These are phyloP conservation scores for Periophthalmus modestus DNA, from an alignment of 2,113 vertebrate genomes.

Conservation along the genomic window DNA sequence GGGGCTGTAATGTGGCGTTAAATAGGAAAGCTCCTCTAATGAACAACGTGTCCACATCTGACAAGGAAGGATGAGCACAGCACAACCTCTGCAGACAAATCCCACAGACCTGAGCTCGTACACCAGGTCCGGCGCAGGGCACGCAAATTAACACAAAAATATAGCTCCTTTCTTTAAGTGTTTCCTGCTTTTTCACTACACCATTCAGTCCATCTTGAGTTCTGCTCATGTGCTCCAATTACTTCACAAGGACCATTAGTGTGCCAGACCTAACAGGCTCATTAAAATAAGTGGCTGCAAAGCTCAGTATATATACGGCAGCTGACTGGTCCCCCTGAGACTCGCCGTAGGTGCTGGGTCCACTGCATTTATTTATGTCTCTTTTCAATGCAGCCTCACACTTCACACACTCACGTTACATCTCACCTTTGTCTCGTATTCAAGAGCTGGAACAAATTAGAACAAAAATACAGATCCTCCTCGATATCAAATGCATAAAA, in stretches of 20 bases:
- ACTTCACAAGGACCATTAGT: constrained; percentile 58
- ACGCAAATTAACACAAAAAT: constrained; percentile 25
- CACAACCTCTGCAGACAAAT: constrained; percentile 63
- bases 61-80: constrained; percentile 65
- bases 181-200: constrained; percentile 37
- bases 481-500: background rate
- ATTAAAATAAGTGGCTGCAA: constrained; percentile 73
- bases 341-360: constrained; percentile 39
- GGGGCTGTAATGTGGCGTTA: constrained; percentile 71
- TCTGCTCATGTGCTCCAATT: constrained; percentile 55
- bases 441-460: background rate
- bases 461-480: background rate
- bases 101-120: constrained; percentile 28
- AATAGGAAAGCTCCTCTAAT: constrained; percentile 71
- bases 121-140: constrained; percentile 2
- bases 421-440: constrained; percentile 21
- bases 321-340: constrained; percentile 51
- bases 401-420: constrained; percentile 27
- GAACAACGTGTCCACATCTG: constrained; percentile 72
- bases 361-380: constrained; percentile 45
- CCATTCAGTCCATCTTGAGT: constrained; percentile 44
- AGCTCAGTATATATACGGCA: constrained; percentile 39
- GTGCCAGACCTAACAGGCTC: constrained; percentile 68
- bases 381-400: constrained; percentile 7
- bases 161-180: constrained; percentile 32